Percentiles rank a stretch among this genome's conserved stretches.
These are phyloP conservation scores for Lophochroa leadbeateri DNA, from an alignment of 2,113 vertebrate genomes.

Conservation along the genomic window DNA sequence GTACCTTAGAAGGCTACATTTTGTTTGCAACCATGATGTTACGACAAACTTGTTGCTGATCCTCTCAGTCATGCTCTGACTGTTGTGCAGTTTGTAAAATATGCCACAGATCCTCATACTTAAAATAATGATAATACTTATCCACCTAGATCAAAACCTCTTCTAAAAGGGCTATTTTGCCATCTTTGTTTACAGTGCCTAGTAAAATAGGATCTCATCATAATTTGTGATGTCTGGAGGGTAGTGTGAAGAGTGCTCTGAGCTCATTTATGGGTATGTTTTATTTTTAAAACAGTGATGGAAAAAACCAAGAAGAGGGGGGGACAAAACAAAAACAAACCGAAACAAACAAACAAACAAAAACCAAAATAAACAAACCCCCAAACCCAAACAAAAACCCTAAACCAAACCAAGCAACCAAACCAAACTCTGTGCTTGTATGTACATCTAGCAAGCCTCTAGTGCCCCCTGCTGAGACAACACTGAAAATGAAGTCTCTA, in stretches of 20 bases:
- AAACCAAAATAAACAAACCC: not conserved
- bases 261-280: not conserved
- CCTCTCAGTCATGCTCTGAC: rapidly evolving
- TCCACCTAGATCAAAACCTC: not conserved
- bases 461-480: slow-evolving; percentile 21
- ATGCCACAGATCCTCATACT: not conserved
- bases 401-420: not conserved
- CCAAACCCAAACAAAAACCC: not conserved
- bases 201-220: not conserved
- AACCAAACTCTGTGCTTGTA: rapidly evolving
- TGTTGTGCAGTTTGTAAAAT: not conserved
- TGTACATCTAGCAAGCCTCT: not conserved
- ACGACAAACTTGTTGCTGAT: not conserved
- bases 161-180: not conserved
- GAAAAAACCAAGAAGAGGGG: not conserved
- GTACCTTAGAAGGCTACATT: not conserved
- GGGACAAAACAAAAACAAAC: not conserved
- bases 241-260: not conserved
- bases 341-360: too few relatives aligned
- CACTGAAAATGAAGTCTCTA: not conserved
- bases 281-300: not conserved
- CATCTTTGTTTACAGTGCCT: not conserved
- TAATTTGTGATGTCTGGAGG: not conserved
- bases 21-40: not conserved
- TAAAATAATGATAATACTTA: not conserved